Base-by-base conservation (phyloP, 2,113 vertebrate species). In the Eurystomus gularis region DNA sequence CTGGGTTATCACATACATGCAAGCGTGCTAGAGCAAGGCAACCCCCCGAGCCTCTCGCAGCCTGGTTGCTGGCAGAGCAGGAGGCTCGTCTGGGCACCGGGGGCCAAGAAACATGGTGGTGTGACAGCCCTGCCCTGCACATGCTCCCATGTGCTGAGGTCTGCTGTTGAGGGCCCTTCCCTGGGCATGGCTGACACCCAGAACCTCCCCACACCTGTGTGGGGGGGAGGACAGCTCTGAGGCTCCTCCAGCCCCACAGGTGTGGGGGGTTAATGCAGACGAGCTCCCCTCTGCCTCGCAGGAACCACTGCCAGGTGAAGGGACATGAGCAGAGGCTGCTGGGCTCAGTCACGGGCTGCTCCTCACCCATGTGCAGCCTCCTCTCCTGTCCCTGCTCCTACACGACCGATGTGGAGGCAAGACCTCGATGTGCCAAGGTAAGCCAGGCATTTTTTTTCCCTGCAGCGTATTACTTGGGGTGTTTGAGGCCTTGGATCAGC, bases 301-400 rank as follows among this genome's bases (percentile, higher is more conserved):
- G 31, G 37, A 16, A 2, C n/a, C 10, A 1, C 9, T 1, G 2
- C 21, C 12, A 1, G 42, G 0, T 1, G 33, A 46, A 11, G 26
- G 3, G 26, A 42, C n/a, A 24, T 37, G n/a, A n/a, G n/a, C n/a
- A n/a, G n/a, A 28, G 15, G 21, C 9, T 14, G 39, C 4, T 2
- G 66, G 35, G 40, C 4, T 28, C 15, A 1, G 10, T 8, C 23
- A 0, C 0, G 7, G 3, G 14, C 6, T 6, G 57, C 4, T 51
- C 48, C 0, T 1, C 1, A 2, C 1, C 7, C 4, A 0, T 1
- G 1, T 3, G 0, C 23, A 20, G 70, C 13, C 39, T 0, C 35
- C 8, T 17, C 35, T 6, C 33, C 44, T 24, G 23, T 6, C 15
- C 35, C 46, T 2, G 31, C 42, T 62, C 58, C 18, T 3, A 9